phyloP scores from a whole-genome alignment of 2,888 invertebrate genomes.

The Scaptomyza parva region DNA sequence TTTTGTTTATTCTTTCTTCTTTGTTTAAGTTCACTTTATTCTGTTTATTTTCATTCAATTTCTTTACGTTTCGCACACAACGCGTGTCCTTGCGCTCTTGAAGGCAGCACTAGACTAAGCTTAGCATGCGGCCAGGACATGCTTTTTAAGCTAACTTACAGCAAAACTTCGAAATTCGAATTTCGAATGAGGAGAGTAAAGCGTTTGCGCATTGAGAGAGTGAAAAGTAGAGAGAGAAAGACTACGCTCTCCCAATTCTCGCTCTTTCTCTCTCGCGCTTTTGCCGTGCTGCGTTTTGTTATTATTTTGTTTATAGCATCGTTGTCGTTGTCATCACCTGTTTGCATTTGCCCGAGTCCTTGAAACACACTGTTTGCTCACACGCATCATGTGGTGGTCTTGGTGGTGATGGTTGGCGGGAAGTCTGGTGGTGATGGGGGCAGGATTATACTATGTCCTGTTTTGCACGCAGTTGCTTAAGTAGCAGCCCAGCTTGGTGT shows the following conservation, averaged over 20 bases:
- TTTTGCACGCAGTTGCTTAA: constrained; percentile 47
- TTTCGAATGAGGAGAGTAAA: constrained; percentile 37
- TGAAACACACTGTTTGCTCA: constrained; percentile 69
- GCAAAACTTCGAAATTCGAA: constrained; percentile 49
- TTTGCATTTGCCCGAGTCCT: constrained; percentile 81
- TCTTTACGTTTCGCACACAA: constrained; percentile 5
- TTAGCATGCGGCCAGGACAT: constrained; percentile 64
- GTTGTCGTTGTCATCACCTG: constrained; percentile 78
- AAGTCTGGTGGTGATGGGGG: constrained; percentile 18
- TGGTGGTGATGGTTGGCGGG: too few relatives aligned
- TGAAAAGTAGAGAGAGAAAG: too few relatives aligned
- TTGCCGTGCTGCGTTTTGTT: constrained; percentile 57
- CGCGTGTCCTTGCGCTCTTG: constrained; percentile 72
- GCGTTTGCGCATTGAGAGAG: constrained; percentile 54
- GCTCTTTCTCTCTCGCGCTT: constrained; percentile 32
- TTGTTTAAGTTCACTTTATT: not conserved
- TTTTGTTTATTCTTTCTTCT: constrained; percentile 9
- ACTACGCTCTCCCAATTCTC: constrained; percentile 10
- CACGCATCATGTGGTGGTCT: constrained; percentile 42
- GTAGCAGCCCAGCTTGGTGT: constrained; percentile 34
- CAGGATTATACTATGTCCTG: constrained; percentile 49
- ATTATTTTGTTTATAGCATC: constrained; percentile 75
- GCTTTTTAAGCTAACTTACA: constrained; percentile 58
- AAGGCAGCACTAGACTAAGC: constrained; percentile 80
- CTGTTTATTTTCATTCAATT: not conserved